A percentile compares a stretch with the other conserved stretches of the same genome.
These are phyloP conservation scores for Chiloscyllium punctatum DNA, from an alignment of 2,797 vertebrate species.

Conservation along the genomic window DNA sequence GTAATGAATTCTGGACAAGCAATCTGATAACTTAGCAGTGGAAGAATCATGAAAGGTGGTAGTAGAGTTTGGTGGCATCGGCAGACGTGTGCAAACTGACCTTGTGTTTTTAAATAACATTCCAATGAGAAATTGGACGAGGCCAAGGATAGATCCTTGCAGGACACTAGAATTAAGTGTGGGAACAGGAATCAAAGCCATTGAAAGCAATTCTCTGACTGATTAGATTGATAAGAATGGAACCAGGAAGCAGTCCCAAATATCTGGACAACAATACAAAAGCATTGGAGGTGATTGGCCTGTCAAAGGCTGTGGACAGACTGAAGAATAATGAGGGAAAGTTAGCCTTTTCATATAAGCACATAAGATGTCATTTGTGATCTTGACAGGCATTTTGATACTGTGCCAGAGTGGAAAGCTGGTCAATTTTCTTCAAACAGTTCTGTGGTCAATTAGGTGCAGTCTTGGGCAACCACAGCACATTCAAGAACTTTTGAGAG, in stretches of 20 bases:
- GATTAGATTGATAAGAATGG: background rate
- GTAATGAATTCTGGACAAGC: background rate
- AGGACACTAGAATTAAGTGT: background rate
- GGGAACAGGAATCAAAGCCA: background rate
- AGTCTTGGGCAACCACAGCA: too few species aligned
- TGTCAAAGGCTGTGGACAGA: too few species aligned
- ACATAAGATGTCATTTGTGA: too few species aligned
- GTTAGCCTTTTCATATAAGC: too few species aligned
- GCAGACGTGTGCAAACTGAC: background rate
- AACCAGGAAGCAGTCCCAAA: background rate
- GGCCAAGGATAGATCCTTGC: background rate
- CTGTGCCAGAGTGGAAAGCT: too few species aligned
- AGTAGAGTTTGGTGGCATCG: background rate
- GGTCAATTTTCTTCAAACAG: too few species aligned
- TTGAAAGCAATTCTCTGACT: background rate
- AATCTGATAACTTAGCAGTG: background rate
- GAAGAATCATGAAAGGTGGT: background rate
- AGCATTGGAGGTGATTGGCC: too few species aligned
- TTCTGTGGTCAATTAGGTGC: too few species aligned
- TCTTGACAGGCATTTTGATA: too few species aligned
- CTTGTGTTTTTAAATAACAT: background rate
- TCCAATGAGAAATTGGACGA: background rate
- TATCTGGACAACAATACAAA: background rate
- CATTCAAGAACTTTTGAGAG: too few species aligned
- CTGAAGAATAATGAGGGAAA: too few species aligned